phyloP scores from a whole-genome alignment of 1,140 invertebrate species.

The Drepana arcuata region DNA sequence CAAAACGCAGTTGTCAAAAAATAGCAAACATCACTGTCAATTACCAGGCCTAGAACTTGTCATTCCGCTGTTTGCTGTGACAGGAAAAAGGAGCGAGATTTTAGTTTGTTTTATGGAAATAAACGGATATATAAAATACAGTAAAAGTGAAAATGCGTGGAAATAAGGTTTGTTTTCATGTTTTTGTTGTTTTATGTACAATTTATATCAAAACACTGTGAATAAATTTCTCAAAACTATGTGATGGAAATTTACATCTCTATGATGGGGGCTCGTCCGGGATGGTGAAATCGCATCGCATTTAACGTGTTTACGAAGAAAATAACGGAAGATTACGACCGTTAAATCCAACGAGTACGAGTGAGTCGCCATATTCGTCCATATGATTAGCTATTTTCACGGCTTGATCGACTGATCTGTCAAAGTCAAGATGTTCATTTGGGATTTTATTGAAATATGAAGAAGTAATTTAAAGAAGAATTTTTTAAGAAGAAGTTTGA shows the following conservation, averaged over 20 bases:
- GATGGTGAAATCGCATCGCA: background rate
- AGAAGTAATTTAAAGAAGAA: background rate
- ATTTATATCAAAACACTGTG: constrained; percentile 27
- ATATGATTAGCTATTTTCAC: too few species aligned
- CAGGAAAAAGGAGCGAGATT: constrained; percentile 23
- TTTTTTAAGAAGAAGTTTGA: background rate
- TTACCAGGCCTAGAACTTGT: constrained; percentile 29
- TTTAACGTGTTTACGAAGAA: background rate
- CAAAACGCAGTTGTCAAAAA: constrained; percentile 28
- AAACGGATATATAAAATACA: constrained; percentile 23
- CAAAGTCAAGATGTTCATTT: background rate
- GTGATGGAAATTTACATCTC: constrained; percentile 36
- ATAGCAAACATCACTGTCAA: constrained; percentile 28
- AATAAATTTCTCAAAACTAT: constrained; percentile 33
- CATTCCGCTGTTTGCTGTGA: constrained; percentile 28
- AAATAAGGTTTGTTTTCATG: constrained; percentile 28
- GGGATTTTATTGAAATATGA: background rate
- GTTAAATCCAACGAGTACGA: background rate
- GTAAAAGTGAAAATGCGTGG: constrained; percentile 25
- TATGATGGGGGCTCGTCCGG: constrained; percentile 10
- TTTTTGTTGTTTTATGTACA: constrained; percentile 27
- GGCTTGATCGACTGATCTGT: too few species aligned
- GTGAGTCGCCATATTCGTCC: background rate
- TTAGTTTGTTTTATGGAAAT: constrained; percentile 23
- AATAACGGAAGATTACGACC: background rate